Evolutionary conservation across 2,113 vertebrate genomes (phyloP), one percentile per base, ranked within the genome.

Genomic region (Boleophthalmus pectinirostris): DNA sequence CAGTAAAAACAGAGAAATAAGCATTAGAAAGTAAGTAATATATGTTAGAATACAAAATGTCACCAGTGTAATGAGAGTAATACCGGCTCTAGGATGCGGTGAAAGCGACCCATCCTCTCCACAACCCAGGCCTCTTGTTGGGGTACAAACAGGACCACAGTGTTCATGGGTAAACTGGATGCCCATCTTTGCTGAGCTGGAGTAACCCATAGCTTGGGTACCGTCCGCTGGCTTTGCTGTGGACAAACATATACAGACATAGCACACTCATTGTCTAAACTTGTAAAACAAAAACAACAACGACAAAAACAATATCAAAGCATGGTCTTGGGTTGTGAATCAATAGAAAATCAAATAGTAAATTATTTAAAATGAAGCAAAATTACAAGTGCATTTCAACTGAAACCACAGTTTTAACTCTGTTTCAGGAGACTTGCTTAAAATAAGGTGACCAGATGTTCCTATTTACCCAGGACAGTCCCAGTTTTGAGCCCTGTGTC

Each of bases 101-200:
- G 95, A 82, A 98, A 99, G 70, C 93, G 93, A 43, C 98, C 98
- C 98, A 99, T 99, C 77, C 97, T 93, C 91, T 99, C 97, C 84
- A 99, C 96, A 82, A 99, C 96, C 98, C 98, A 99, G 69, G 97
- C 97, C 74, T 99, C 98, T 87, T 99, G 98, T 77, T 99, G 97
- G 0, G 97, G 97, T 69, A 99, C 98, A 61, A 99, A 99, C 66
- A 99, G 93, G 16, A 99, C 83, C 73, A 97, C 90, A 0, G 97
- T 98, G 91, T 99, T 99, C 90, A 97, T 73, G 43, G 98, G 98
- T 38, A 97, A 86, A 79, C 85, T 92, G 75, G 95, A 95, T 0
- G 92, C 94, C 90, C 92, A 94, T 81, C 95, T 91, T 88, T 82
- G 87, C 0, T 94, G 94, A 54, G 82, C 91, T 0, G 89, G 85